A percentile compares a stretch with the other conserved stretches of the same genome.
Evolutionary conservation across 2,113 vertebrate genomes (phyloP).

Genomic region (Hassar affinis): DNA sequence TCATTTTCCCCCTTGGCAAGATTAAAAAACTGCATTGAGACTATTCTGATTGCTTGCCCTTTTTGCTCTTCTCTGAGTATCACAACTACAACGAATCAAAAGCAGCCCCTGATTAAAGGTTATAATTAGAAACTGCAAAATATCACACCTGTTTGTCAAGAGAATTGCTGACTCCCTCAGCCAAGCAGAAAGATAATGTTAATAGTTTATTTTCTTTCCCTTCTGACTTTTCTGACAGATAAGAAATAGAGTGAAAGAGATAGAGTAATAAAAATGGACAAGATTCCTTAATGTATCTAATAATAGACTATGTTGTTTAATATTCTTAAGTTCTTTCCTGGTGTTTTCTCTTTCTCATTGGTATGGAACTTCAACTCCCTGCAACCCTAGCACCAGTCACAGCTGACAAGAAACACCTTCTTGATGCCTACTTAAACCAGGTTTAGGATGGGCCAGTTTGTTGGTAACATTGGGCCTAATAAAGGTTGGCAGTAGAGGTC

Average conservation of each 20-base stretch:
- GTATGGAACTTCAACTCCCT: too few species aligned
- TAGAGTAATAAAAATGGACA: not conserved
- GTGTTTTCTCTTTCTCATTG: not conserved
- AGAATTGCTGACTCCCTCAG: constrained; percentile 46
- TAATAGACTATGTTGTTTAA: not conserved
- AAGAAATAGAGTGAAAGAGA: not conserved
- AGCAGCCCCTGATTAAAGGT: constrained; percentile 61
- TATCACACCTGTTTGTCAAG: constrained; percentile 55
- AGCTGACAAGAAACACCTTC: too few species aligned
- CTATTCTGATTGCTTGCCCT: constrained; percentile 61
- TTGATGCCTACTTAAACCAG: too few species aligned
- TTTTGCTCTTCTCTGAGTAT: constrained; percentile 53
- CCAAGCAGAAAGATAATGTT: constrained; percentile 15
- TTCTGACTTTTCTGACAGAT: constrained; percentile 12
- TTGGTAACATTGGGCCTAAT: too few species aligned
- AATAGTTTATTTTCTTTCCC: constrained; percentile 2
- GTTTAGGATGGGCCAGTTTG: too few species aligned
- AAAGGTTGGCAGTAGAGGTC: too few species aligned
- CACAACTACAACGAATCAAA: constrained; percentile 65
- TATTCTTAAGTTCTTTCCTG: not conserved
- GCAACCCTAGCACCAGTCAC: too few species aligned
- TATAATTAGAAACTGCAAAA: constrained; percentile 67
- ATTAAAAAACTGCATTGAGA: constrained; percentile 59
- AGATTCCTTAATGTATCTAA: not conserved
- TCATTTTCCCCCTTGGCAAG: constrained; percentile 53